Evolutionary conservation across 2,113 vertebrate genomes (phyloP).

Genomic region (Platanista minor): DNA sequence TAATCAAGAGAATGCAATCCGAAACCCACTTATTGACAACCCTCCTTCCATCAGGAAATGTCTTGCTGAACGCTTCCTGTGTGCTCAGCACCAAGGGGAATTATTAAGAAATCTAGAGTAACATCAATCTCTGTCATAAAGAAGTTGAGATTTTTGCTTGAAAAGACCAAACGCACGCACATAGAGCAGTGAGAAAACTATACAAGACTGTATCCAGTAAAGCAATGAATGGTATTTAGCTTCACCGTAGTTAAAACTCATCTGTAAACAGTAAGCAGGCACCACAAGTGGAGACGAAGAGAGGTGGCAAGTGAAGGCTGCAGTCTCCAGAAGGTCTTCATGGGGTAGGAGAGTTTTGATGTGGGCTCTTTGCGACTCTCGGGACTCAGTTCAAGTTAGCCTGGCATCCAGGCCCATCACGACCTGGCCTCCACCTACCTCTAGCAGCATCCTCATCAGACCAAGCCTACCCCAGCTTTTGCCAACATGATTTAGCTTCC

Average conservation of each 20-base stretch:
- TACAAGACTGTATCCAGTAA: neutral
- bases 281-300: fast-evolving
- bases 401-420: neutral
- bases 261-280: neutral
- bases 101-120: neutral
- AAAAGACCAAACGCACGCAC: neutral
- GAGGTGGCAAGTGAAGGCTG: neutral
- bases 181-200: neutral
- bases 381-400: neutral
- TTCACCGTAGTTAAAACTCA: neutral
- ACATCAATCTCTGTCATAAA: neutral
- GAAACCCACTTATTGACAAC: neutral
- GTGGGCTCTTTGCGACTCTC: neutral
- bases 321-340: neutral
- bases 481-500: neutral
- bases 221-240: neutral
- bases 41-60: neutral
- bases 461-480: neutral
- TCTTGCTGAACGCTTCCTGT: neutral
- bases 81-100: neutral
- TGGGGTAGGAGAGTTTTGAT: neutral
- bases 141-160: neutral
- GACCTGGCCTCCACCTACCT: neutral
- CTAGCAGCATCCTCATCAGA: neutral
- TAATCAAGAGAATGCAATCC: neutral